Evolutionary conservation across 2,113 vertebrate species (phyloP), one percentile per base, ranked within the genome.

Genomic region (Falcunculus frontatus): DNA sequence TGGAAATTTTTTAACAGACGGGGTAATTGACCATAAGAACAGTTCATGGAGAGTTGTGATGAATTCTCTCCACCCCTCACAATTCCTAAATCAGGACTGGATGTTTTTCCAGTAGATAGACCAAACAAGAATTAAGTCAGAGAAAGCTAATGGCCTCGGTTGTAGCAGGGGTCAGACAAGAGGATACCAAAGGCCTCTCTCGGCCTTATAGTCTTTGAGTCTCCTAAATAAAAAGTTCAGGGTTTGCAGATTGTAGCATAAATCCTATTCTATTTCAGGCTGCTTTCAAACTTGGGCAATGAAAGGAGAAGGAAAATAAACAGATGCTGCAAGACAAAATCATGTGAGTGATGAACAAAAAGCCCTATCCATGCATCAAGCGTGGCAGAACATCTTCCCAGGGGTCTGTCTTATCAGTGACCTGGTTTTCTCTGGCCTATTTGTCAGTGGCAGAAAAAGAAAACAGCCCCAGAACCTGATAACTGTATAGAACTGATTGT

Each of bases 371-470:
- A 92, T 95, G 89, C 93, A 95, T 89, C 94, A 85, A 56, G 76
- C 2, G 1, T 96, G 95, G 47, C 83, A 95, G 87, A 96, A 77
- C 57, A 88, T 76, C 90, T 96, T 96, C 91, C 90, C 84, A 80
- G 93, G 92, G 89, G 89, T 95, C 95, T 92, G 76, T 94, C 97
- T 97, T 98, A 97, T 97, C 97, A 96, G 96, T 64, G 91, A 97
- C 98, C 95, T 97, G 86, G 91, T 96, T 97, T 96, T 93, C 80
- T 96, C 93, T 88, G 95, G 89, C 77, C 68, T 97, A 95, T 96
- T 92, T 92, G 95, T 96, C 91, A 84, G 90, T 93, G 96, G 96
- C 87, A 97, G 96, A 97, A 97, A 97, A 97, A 98, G 97, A 97
- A 97, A 98, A 97, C 96, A 97, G 95, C 90, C 68, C 44, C 42